Percentiles rank a stretch among this genome's conserved stretches.
These are phyloP conservation scores for Rhizoglyphus robini DNA, from an alignment of 1,140 invertebrate genomes.

Conservation along the genomic window DNA sequence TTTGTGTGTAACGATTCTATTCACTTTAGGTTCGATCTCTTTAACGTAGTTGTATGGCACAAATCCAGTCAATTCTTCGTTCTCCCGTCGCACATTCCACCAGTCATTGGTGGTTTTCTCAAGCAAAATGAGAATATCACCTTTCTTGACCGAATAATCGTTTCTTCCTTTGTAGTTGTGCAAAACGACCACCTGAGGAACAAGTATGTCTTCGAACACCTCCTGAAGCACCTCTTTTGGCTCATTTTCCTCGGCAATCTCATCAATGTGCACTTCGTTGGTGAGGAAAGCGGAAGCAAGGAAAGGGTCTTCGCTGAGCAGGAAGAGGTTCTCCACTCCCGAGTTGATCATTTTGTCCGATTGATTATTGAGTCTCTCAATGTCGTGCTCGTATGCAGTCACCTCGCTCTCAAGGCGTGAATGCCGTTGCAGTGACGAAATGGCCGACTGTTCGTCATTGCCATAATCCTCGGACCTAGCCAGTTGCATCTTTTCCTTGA, in stretches of 20 bases:
- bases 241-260: constrained; percentile 68
- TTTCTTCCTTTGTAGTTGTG: constrained; percentile 78
- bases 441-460: constrained; percentile 72
- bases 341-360: constrained; percentile 63
- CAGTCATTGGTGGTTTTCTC: constrained; percentile 93
- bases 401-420: constrained; percentile 77
- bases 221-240: constrained; percentile 68
- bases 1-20: constrained; percentile 63
- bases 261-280: constrained; percentile 32
- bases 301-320: constrained; percentile 46
- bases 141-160: constrained; percentile 80
- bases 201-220: constrained; percentile 65
- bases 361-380: constrained; percentile 67
- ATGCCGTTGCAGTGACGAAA: constrained; percentile 42
- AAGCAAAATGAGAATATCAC: constrained; percentile 77
- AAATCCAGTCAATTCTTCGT: constrained; percentile 68
- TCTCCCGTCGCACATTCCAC: constrained; percentile 85
- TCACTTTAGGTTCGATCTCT: constrained; percentile 72
- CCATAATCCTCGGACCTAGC: constrained; percentile 76
- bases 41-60: constrained; percentile 94
- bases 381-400: constrained; percentile 73
- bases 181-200: constrained; percentile 70
- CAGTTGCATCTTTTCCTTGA: constrained; percentile 78
- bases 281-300: constrained; percentile 21
- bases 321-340: constrained; percentile 58